These are phyloP conservation scores for Rhinella marina DNA, from an alignment of 2,797 vertebrate genomes.

Conservation along the genomic window DNA sequence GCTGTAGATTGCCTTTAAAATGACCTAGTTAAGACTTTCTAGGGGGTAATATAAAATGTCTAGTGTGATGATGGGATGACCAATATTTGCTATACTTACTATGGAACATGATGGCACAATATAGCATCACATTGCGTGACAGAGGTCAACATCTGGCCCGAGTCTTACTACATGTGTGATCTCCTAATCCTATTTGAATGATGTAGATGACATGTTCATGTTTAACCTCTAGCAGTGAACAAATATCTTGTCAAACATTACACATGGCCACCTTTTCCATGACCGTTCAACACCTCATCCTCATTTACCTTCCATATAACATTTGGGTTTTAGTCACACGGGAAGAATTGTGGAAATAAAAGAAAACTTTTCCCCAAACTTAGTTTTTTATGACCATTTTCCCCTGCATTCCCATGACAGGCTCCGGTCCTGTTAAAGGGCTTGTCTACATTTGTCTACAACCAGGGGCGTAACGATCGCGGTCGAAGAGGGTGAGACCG, in stretches of 20 bases:
- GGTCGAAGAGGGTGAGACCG: too few species aligned
- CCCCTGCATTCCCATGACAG: too few species aligned
- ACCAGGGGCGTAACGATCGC: too few species aligned
- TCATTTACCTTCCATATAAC: neutral
- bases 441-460: too few species aligned
- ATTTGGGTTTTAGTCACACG: neutral
- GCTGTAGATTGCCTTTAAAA: too few species aligned
- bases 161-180: neutral
- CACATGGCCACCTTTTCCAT: slow-evolving; percentile 23
- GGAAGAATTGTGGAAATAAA: neutral
- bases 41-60: neutral
- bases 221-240: neutral
- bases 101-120: neutral
- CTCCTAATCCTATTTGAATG: neutral
- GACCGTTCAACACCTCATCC: neutral
- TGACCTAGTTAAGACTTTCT: too few species aligned
- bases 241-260: slow-evolving; percentile 24
- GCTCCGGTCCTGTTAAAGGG: neutral
- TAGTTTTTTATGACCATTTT: too few species aligned
- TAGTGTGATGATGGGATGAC: neutral
- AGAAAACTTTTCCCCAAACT: neutral
- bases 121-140: neutral
- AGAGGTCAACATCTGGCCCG: neutral
- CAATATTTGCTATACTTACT: slow-evolving; percentile 1
- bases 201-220: neutral